Evolutionary conservation across 2,797 vertebrate genomes (phyloP), one percentile per base, ranked within the genome.

Genomic region (Rhincodon typus): DNA sequence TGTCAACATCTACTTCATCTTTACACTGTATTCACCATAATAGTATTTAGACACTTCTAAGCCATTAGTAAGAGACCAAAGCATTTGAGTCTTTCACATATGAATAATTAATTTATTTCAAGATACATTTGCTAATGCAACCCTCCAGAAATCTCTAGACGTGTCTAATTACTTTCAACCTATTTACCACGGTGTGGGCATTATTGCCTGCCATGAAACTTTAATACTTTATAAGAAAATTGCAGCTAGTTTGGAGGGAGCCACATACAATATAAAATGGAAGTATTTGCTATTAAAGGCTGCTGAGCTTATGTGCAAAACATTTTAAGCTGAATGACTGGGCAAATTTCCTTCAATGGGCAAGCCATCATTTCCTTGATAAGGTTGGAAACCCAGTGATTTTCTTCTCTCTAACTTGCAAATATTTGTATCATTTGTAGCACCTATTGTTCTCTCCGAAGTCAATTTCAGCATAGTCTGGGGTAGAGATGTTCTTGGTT

Each of bases 31-130:
- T 72, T 72, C 70, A 77, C 74, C 38, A 53, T 70, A 42, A 0
- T 70, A 38, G 34, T 27, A 94, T 77, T 95, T 53, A 95, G 94
- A 95, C 70, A 72, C 4, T 70, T 27, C 53, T 34, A 19, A 91
- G 88, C 93, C 15, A 3, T 50, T 70, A 94, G 23, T 72, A 74
- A 50, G 27, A 50, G 69, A 74, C 5, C 69, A 95, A 74, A 93
- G n/a, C 8, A 21, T 67, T 93, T 93, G 90, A 42, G 90, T 25
- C 90, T 67, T 50, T 95, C 30, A 10, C 17, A 72, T 74, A 72
- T 95, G 94, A 95, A 95, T 95, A 53, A 95, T 74, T 94, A 70
- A 94, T 72, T 95, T 53, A 95, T 77, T 95, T 95, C 67, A 95
- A 95, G 70, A 95, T 77, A 77, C 70, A 77, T 77, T 77, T 74